A percentile compares a stretch with the other conserved stretches of the same genome.
These are phyloP conservation scores for Lepilemur septentrionalis DNA, from an alignment of 2,797 vertebrate genomes.

Conservation along the genomic window DNA sequence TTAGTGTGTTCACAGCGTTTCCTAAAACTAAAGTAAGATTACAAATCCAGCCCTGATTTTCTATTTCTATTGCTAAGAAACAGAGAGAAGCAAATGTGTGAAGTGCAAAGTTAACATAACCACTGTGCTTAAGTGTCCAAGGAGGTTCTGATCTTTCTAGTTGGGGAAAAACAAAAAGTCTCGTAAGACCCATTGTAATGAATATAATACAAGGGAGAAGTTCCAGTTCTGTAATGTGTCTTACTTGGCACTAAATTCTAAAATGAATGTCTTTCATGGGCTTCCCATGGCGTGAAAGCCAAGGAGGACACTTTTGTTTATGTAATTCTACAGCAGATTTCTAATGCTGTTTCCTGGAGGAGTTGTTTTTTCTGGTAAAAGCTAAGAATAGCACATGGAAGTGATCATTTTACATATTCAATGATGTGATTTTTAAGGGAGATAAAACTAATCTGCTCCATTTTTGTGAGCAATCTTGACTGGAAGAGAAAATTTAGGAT, in stretches of 20 bases:
- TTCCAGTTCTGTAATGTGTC: background rate
- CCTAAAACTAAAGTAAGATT: background rate
- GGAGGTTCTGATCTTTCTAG: background rate
- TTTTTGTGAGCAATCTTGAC: background rate
- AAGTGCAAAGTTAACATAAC: background rate
- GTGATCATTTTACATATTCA: background rate
- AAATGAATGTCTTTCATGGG: background rate
- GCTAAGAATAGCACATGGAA: background rate
- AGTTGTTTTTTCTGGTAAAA: background rate
- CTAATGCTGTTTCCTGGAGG: background rate
- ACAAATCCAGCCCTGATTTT: background rate
- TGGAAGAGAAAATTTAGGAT: background rate
- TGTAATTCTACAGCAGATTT: background rate
- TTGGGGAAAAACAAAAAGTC: background rate
- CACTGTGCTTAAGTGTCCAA: background rate
- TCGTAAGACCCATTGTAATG: background rate
- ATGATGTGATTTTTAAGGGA: background rate
- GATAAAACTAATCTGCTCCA: background rate
- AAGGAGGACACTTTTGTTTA: background rate
- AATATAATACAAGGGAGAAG: background rate
- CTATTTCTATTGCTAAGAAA: background rate
- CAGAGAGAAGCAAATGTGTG: background rate
- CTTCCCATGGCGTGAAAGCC: background rate
- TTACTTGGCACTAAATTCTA: background rate
- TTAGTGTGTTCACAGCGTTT: background rate